A percentile compares a stretch with the other conserved stretches of the same genome.
phyloP scores from a whole-genome alignment of 2,888 invertebrate genomes.

The Phorcus lineatus region DNA sequence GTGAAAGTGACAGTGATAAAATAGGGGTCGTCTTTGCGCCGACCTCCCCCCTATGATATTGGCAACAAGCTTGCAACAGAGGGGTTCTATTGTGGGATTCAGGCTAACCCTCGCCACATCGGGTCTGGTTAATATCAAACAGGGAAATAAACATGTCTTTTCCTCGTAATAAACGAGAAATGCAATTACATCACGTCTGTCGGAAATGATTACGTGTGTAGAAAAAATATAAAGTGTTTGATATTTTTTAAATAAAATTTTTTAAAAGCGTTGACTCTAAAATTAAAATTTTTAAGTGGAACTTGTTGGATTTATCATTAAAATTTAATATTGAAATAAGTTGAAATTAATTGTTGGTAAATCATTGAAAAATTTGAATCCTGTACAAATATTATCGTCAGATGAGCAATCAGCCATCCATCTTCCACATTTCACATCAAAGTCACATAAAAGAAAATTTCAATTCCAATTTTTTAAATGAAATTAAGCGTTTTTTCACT shows the following conservation, averaged over 20 bases:
- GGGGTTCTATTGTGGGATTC: background rate
- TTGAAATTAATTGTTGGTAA: background rate
- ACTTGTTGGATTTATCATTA: background rate
- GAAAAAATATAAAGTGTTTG: background rate
- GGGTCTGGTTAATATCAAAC: slow-evolving; percentile 6
- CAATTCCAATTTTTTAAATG: background rate
- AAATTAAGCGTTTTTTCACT: background rate
- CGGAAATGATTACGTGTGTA: background rate
- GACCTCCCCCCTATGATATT: background rate
- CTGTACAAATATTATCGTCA: background rate
- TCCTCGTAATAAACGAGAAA: background rate
- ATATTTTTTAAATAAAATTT: no score
- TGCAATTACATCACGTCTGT: background rate
- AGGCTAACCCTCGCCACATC: background rate
- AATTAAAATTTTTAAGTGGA: no score
- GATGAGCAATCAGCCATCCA: background rate
- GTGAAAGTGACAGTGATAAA: slow-evolving; percentile 3
- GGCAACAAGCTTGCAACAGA: background rate
- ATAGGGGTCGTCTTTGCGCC: background rate
- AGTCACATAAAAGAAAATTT: slow-evolving; percentile 7
- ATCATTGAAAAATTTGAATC: background rate
- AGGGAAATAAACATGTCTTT: slow-evolving; percentile 1
- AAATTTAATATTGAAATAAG: background rate
- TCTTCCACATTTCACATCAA: background rate
- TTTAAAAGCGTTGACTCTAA: no score